Conservation (phyloP, 2,888 invertebrate species). For the Drosophila mercatorum region DNA sequence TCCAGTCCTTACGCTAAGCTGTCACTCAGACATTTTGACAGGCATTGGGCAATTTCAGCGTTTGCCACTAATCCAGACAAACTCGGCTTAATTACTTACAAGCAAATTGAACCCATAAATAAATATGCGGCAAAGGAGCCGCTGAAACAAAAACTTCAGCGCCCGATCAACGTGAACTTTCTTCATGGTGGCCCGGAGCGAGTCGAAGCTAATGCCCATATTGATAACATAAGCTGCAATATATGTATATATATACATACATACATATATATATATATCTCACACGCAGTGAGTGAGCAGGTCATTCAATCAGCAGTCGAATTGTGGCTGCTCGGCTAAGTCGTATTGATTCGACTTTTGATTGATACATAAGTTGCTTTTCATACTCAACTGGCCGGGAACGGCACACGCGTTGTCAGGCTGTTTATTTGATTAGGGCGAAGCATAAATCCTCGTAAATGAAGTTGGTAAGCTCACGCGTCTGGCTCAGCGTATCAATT, state of each 20-base stretch:
- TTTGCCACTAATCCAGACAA: slow-evolving; percentile 69
- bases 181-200: too few species aligned
- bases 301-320: slow-evolving; percentile 50
- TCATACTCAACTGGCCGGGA: slow-evolving; percentile 21
- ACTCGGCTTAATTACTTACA: slow-evolving; percentile 74
- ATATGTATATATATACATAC: not conserved
- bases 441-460: slow-evolving; percentile 69
- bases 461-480: slow-evolving; percentile 67
- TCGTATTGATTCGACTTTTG: slow-evolving; percentile 78
- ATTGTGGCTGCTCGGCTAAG: slow-evolving; percentile 47
- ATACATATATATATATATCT: slow-evolving; percentile 19
- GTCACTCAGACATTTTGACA: slow-evolving; percentile 46
- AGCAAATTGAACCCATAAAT: slow-evolving; percentile 77
- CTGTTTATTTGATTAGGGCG: slow-evolving; percentile 56
- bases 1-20: slow-evolving; percentile 21
- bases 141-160: slow-evolving; percentile 62
- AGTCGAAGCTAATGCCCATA: slow-evolving; percentile 61
- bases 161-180: slow-evolving; percentile 31
- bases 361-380: slow-evolving; percentile 62
- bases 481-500: slow-evolving; percentile 68
- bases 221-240: slow-evolving; percentile 75
- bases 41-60: slow-evolving; percentile 55
- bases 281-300: not conserved
- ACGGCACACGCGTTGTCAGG: slow-evolving; percentile 35
- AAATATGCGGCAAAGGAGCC: slow-evolving; percentile 46